Evolutionary conservation across 2,797 vertebrate genomes (phyloP).

Genomic region (Epinephelus coioides): DNA sequence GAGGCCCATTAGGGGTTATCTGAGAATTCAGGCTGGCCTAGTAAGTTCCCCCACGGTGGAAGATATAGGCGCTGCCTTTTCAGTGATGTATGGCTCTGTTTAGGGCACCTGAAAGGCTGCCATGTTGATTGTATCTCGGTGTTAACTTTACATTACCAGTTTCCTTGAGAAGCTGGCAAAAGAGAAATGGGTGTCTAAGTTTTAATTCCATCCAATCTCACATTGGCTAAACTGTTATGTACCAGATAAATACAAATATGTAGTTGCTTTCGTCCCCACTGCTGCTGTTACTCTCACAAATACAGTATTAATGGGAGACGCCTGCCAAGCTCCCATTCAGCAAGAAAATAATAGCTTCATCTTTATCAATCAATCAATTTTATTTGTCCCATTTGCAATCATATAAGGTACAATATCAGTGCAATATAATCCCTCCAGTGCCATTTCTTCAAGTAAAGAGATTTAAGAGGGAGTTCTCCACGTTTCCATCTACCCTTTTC

Average conservation of each 20-base stretch:
- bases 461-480: background rate
- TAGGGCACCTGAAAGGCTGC: conserved; percentile 35
- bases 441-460: background rate
- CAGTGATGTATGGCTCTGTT: conserved; percentile 52
- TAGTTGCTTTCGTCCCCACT: background rate
- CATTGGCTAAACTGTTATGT: background rate
- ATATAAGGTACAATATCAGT: no score
- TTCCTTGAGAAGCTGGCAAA: conserved; percentile 17
- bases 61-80: conserved; percentile 29
- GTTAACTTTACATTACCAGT: conserved; percentile 30
- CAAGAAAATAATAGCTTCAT: no score
- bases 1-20: conserved; percentile 57
- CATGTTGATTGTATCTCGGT: conserved; percentile 36
- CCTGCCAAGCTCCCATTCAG: background rate
- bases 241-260: background rate
- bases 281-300: background rate
- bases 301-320: background rate
- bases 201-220: background rate
- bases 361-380: no score
- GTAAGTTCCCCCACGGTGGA: conserved; percentile 39
- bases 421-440: no score
- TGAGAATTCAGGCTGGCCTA: conserved; percentile 39
- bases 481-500: background rate
- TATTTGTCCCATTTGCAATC: no score
- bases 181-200: background rate